Percentiles rank a stretch among this genome's conserved stretches.
Evolutionary conservation across 2,113 vertebrate species (phyloP).

Genomic region (Calyptomena viridis): DNA sequence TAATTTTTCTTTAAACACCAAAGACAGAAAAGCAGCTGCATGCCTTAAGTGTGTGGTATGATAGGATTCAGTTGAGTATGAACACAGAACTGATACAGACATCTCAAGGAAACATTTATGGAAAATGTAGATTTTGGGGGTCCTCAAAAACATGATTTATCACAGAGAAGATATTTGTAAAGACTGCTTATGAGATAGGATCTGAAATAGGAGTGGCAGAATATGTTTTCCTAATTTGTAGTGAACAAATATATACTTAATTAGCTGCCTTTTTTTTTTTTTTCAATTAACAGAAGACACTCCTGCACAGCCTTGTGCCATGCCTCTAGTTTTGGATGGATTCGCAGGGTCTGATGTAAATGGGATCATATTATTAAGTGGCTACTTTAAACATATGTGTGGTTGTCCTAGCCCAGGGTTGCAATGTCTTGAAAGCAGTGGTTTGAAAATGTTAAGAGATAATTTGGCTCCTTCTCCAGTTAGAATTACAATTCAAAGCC

Average conservation of each 20-base stretch:
- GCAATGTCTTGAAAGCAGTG: not conserved
- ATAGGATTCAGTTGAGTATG: not conserved
- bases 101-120: not conserved
- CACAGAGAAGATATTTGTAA: not conserved
- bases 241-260: not conserved
- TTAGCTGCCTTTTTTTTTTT: not conserved
- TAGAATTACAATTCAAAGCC: not conserved
- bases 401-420: not conserved
- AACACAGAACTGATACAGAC: not conserved
- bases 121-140: not conserved
- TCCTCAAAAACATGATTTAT: not conserved
- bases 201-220: not conserved
- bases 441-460: not conserved
- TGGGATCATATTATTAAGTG: not conserved
- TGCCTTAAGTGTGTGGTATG: not conserved
- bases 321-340: not conserved
- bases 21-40: conserved; percentile 45
- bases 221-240: not conserved
- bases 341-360: not conserved
- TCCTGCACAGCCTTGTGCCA: not conserved
- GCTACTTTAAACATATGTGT: not conserved
- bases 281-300: not conserved
- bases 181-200: not conserved
- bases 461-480: not conserved
- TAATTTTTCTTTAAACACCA: conserved; percentile 40